Evolutionary conservation across 2,113 vertebrate species (phyloP), one percentile per base, ranked within the genome.

Genomic region (Ptilorrhoa leucosticta): DNA sequence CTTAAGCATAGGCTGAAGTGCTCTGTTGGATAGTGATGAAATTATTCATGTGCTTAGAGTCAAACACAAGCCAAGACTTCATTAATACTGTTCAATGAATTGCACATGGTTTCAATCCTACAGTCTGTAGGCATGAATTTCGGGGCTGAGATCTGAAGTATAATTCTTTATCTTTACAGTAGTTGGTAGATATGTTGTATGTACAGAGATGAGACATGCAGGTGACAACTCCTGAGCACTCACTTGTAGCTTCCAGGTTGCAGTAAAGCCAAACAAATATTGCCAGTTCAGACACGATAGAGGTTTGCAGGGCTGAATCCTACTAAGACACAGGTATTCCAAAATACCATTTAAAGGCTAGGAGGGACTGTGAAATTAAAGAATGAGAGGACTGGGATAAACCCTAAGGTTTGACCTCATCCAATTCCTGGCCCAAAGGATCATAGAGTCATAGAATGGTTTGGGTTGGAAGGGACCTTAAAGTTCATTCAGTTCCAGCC

Each of bases 1-100:
- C 80, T 90, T 96, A 94, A 95, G 90, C 88, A 92, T 78, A 48
- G 76, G 83, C 77, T 95, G 72, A 96, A 97, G 93, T 87, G 90
- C 80, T 94, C 90, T 64, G 53, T 79, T 95, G 64, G 94, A 84
- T 78, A 65, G 69, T 56, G 80, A 93, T 92, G 93, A 93, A 90
- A 94, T 95, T 95, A 93, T 86, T 92, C 83, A 87, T 89, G 76
- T 87, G 86, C 89, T 96, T 93, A 92, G 65, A 81, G 47, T 86
- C 94, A 95, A 95, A 92, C 80, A 82, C 48, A 92, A 93, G 80
- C 72, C 51, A 90, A 93, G 83, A 78, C 71, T 94, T 92, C 60
- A 87, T 91, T 90, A 95, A 89, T 81, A 75, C 27, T 30, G 8
- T 39, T 94, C 30, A 1, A 71, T 73, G 68, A 86, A 90, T n/a